A percentile compares a stretch with the other conserved stretches of the same genome.
Evolutionary conservation across 2,888 invertebrate genomes (phyloP).

Genomic region (Ophion ellenae): DNA sequence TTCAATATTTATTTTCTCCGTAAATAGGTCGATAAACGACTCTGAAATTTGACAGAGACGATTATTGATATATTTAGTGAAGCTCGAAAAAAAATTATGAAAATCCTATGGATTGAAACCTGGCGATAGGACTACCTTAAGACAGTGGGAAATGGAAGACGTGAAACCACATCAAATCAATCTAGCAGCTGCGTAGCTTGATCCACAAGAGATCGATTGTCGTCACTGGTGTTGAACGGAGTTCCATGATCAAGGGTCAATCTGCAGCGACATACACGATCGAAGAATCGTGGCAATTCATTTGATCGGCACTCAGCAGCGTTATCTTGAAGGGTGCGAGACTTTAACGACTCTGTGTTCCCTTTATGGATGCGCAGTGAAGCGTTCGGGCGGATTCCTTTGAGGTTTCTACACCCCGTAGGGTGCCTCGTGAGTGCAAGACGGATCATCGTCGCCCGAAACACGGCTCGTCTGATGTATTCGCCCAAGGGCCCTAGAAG

Average conservation of each 20-base stretch:
- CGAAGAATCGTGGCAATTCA: neutral
- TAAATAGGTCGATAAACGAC: too few species aligned
- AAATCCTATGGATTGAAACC: too few species aligned
- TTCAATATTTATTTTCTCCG: too few species aligned
- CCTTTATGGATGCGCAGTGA: neutral
- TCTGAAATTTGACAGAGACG: too few species aligned
- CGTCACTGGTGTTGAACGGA: neutral
- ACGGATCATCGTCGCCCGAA: neutral
- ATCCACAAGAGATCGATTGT: too few species aligned
- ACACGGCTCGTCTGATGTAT: conserved; percentile 42
- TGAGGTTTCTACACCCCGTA: conserved; percentile 41
- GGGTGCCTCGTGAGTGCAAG: conserved; percentile 4
- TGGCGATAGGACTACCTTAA: too few species aligned
- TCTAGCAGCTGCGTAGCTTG: neutral
- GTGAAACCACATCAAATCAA: neutral
- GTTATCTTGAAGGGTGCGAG: neutral
- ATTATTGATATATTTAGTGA: too few species aligned
- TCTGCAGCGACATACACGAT: neutral
- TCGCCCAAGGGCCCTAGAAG: conserved; percentile 32
- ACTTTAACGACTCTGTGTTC: neutral
- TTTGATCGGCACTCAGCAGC: neutral
- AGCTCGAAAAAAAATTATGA: too few species aligned
- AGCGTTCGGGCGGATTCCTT: conserved; percentile 30
- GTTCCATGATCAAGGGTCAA: neutral
- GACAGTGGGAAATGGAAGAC: neutral